Conservation (phyloP, 37 sponge, comb jelly and placozoan species). For the Dysidea cf. avara region DNA sequence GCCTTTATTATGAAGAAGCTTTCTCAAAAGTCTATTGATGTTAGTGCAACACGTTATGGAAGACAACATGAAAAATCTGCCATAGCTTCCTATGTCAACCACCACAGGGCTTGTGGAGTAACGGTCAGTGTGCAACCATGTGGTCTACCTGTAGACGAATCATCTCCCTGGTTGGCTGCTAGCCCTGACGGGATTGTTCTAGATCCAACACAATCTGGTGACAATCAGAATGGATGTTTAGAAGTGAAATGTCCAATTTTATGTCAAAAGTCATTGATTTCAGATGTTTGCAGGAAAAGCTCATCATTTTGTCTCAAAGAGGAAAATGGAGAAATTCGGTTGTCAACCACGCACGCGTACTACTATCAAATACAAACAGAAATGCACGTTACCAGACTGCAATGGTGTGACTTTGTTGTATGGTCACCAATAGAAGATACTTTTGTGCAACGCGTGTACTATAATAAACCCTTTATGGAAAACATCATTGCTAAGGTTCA, state of each 20-base stretch:
- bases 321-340: not conserved
- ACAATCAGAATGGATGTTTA: too few relatives aligned
- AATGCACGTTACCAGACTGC: too few relatives aligned
- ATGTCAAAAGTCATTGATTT: not conserved
- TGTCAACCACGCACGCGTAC: slow-evolving; percentile 1
- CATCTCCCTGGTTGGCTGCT: slow-evolving; percentile 20
- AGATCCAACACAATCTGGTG: too few relatives aligned
- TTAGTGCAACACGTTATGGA: slow-evolving; percentile 21
- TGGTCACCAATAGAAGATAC: too few relatives aligned
- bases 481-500: too few relatives aligned
- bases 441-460: too few relatives aligned
- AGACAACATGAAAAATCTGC: slow-evolving; percentile 1
- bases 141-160: slow-evolving; percentile 11
- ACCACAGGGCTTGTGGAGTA: not conserved
- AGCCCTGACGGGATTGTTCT: slow-evolving; percentile 19
- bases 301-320: not conserved
- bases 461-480: too few relatives aligned
- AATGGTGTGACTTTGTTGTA: too few relatives aligned
- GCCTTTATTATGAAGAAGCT: not conserved
- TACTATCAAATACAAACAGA: too few relatives aligned
- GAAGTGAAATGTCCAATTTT: slow-evolving; percentile 28
- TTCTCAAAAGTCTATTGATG: too few relatives aligned
- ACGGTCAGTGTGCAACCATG: not conserved
- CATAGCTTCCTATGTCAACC: not conserved
- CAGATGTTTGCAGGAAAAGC: not conserved